These are phyloP conservation scores for Caenorhabditis tropicalis DNA, from an alignment of 1,140 invertebrate species.

Conservation along the genomic window DNA sequence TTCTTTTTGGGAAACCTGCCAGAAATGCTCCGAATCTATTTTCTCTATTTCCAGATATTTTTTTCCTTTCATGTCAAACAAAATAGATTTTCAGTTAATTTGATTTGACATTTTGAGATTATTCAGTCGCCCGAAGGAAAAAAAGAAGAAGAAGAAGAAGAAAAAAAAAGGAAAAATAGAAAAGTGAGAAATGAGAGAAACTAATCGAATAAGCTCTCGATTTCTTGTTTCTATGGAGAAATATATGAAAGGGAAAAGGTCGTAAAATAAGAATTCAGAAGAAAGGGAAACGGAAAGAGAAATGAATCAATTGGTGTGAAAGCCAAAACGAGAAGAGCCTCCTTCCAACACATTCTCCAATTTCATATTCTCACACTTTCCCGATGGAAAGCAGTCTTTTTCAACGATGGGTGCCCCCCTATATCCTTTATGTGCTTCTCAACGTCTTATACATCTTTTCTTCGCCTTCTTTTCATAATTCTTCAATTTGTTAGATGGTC, in stretches of 20 bases:
- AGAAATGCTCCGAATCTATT: no score
- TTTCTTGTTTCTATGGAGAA: constrained; percentile 15
- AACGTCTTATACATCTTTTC: background rate
- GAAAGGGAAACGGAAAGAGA: background rate
- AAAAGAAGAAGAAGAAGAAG: background rate
- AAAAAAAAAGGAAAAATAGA: background rate
- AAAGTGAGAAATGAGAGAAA: background rate
- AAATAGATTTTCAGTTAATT: background rate
- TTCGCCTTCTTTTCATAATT: constrained; percentile 17
- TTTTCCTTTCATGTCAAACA: background rate
- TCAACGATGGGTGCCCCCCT: background rate
- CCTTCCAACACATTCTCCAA: background rate
- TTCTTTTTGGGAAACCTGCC: no score
- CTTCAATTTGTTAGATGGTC: constrained; percentile 17
- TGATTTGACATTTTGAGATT: background rate
- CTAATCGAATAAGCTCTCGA: constrained; percentile 1
- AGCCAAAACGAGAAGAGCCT: background rate
- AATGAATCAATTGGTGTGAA: constrained; percentile 44
- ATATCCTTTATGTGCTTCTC: background rate
- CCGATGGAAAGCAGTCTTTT: no score
- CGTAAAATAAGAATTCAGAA: constrained; percentile 2
- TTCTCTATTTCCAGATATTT: background rate
- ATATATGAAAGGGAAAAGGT: background rate
- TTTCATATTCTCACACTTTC: constrained; percentile 42
- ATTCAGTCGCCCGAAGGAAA: background rate